Base-by-base conservation (phyloP, 2,888 invertebrate species). In the Coelinius sp. region DNA sequence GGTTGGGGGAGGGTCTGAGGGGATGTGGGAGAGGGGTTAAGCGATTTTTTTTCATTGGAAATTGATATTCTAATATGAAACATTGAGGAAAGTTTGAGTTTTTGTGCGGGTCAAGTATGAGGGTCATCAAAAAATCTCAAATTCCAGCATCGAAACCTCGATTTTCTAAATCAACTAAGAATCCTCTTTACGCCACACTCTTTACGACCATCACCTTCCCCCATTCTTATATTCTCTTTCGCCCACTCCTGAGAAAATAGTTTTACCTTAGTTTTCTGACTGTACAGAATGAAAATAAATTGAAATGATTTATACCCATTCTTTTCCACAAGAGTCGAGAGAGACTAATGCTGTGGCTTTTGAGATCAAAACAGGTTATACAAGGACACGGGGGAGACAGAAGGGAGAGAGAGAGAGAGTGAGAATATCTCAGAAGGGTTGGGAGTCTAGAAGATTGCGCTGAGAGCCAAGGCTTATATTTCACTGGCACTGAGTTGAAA, bases 401-500 rank as follows among this genome's bases (percentile, higher is more conserved):
- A 6, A 5, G 20, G 17, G 1, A 49, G 46, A 31, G 8, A 31
- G 17, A 1, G n/a, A 20, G 20, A 2, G 46, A 49, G 44, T 46
- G 20, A 10, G 46, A 49, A 49, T 20, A 20, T 20, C 46, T 49
- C 46, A 49, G 20, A n/a, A n/a, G 41, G 2, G 2, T 2, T 12
- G n/a, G 41, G n/a, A 17, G 46, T 1, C 20, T 8, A 20, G 20
- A 17, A 56, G 52, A 63, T 70, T 63, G 64, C 31, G 31, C 41
- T 8, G 7, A 70, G 53, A 41, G 38, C 49, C 71, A 17, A 53
- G 70, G 63, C 31, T 71, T 69, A 78, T 79, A 77, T 78, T 76
- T 78, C 76, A 76, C 75, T 70, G 70, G 68, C 27, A 27, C 17
- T 31, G 56, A 31, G 27, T 56, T 56, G 63, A 73, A 68, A 77